phyloP scores from a whole-genome alignment of 2,113 vertebrate genomes.

The Vulpes vulpes region DNA sequence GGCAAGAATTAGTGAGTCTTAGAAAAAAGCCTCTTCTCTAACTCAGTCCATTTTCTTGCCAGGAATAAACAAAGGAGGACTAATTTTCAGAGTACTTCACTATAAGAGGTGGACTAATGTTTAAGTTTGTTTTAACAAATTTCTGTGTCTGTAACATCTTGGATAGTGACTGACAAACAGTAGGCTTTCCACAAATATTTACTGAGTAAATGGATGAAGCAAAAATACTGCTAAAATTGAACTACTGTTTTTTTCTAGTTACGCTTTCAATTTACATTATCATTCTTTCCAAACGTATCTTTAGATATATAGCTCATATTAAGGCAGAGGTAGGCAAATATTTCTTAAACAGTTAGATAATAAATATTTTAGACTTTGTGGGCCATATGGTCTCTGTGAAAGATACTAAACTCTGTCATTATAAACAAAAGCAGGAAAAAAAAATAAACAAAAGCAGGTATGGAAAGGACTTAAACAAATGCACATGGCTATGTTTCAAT shows the following conservation, averaged over 20 bases:
- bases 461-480: not conserved
- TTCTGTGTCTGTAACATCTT: not conserved
- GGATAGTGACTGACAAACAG: not conserved
- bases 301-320: not conserved
- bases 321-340: not conserved
- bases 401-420: not conserved
- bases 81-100: not conserved
- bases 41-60: not conserved
- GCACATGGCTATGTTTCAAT: not conserved
- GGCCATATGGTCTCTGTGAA: not conserved
- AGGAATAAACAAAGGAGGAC: not conserved
- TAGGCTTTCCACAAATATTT: not conserved
- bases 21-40: not conserved
- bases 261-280: slow-evolving; percentile 18
- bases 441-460: not conserved
- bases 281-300: slow-evolving; percentile 13
- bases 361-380: slow-evolving; percentile 26
- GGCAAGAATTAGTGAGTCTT: not conserved
- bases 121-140: not conserved
- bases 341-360: not conserved
- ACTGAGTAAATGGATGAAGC: not conserved
- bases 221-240: slow-evolving; percentile 4
- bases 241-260: not conserved
- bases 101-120: not conserved
- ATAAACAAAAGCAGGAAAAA: not conserved